Conservation (phyloP, 2,888 invertebrate species). For the Limulus polyphemus region DNA sequence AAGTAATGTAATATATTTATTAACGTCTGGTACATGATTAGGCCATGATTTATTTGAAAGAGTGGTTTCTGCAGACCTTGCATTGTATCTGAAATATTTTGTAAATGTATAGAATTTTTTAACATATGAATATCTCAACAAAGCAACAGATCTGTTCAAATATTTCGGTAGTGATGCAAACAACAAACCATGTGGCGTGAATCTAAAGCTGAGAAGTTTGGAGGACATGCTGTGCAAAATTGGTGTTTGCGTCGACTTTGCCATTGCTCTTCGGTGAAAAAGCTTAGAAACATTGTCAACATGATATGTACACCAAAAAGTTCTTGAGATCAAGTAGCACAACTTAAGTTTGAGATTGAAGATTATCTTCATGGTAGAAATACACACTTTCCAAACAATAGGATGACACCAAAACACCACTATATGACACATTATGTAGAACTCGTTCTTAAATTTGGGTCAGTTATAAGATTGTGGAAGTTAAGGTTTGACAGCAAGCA, state of each 20-base stretch:
- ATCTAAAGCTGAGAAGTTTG: background rate
- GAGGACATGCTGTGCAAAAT: background rate
- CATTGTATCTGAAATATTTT: background rate
- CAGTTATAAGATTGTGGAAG: slow-evolving; percentile 7
- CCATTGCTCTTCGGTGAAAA: background rate
- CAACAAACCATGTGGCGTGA: background rate
- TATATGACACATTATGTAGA: slow-evolving; percentile 3
- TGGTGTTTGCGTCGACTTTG: background rate
- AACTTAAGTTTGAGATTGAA: slow-evolving; percentile 1
- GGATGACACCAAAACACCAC: slow-evolving; percentile 7
- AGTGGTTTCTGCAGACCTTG: background rate
- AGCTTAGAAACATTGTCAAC: slow-evolving; percentile 2
- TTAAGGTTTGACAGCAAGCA: slow-evolving; percentile 11
- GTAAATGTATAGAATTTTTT: background rate
- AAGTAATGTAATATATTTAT: too few relatives aligned
- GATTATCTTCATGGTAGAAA: slow-evolving; percentile 2
- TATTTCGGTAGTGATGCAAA: too few relatives aligned
- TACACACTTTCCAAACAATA: slow-evolving; percentile 1
- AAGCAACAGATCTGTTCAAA: background rate
- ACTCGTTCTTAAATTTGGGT: slow-evolving; percentile 8
- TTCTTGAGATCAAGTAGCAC: background rate
- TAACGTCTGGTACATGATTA: too few relatives aligned
- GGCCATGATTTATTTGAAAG: background rate
- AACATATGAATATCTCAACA: background rate
- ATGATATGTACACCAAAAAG: slow-evolving; percentile 6